A percentile compares a stretch with the other conserved stretches of the same genome.
Conservation (phyloP, 2,113 vertebrate genomes). For the Pituophis catenifer region DNA sequence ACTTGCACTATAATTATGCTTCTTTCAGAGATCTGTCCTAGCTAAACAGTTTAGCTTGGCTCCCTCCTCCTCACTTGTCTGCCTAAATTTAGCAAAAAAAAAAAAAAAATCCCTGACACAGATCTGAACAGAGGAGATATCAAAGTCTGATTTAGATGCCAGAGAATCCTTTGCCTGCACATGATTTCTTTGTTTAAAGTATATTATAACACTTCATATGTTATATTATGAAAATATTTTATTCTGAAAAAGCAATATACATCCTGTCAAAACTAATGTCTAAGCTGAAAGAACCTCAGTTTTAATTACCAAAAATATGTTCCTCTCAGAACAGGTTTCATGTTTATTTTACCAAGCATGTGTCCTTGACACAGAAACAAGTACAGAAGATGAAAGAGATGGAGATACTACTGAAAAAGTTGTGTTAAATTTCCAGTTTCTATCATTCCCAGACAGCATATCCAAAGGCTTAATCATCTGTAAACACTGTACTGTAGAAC, state of each 20-base stretch:
- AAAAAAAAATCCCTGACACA: neutral
- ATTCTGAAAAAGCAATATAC: neutral
- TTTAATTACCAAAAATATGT: neutral
- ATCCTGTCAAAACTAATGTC: rapidly evolving
- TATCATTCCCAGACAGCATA: neutral
- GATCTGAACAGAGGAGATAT: neutral
- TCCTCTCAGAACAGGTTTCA: neutral
- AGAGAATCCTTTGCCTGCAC: neutral
- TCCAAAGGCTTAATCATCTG: neutral
- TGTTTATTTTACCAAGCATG: neutral
- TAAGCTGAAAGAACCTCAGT: neutral
- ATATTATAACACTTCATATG: neutral
- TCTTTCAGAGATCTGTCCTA: neutral
- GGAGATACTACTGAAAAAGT: neutral
- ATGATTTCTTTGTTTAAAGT: neutral
- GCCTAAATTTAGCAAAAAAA: neutral
- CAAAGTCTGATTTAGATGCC: neutral
- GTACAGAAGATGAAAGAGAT: neutral
- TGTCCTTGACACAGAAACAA: neutral
- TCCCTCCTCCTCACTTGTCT: neutral
- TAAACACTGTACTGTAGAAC: neutral
- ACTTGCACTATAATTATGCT: neutral
- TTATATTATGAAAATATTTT: neutral
- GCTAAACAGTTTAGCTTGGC: rapidly evolving
- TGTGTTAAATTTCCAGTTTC: neutral